Evolutionary conservation across 2,888 invertebrate genomes (phyloP).

Genomic region (Erannis defoliaria): DNA sequence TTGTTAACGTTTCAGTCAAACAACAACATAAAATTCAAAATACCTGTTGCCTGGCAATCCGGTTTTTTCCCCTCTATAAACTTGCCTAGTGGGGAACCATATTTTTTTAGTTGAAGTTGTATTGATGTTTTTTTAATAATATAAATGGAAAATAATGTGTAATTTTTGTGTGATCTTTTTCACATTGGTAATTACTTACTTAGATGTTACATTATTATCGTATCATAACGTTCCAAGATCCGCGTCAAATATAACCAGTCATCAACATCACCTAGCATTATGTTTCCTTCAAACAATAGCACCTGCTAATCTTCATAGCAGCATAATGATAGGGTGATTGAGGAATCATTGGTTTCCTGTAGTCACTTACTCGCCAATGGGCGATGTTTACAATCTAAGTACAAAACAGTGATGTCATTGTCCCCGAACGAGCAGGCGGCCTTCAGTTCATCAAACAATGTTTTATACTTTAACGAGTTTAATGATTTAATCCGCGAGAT

Average conservation of each 20-base stretch:
- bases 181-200: too few relatives aligned
- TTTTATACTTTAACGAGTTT: slow-evolving; percentile 26
- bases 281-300: slow-evolving; percentile 18
- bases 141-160: too few relatives aligned
- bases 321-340: slow-evolving; percentile 21
- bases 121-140: too few relatives aligned
- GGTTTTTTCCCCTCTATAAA: too few relatives aligned
- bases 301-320: slow-evolving; percentile 13
- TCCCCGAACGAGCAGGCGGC: slow-evolving; percentile 10
- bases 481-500: slow-evolving; percentile 25
- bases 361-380: slow-evolving; percentile 18
- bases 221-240: not conserved
- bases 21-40: not conserved
- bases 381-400: slow-evolving; percentile 25
- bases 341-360: slow-evolving; percentile 29
- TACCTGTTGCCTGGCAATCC: not conserved
- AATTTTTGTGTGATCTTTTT: too few relatives aligned
- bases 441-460: slow-evolving; percentile 34
- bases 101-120: too few relatives aligned
- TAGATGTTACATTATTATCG: not conserved
- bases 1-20: not conserved
- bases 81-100: too few relatives aligned
- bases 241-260: slow-evolving; percentile 4
- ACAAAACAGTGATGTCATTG: slow-evolving; percentile 37
- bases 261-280: slow-evolving; percentile 14